A percentile compares a stretch with the other conserved stretches of the same genome.
phyloP scores from a whole-genome alignment of 2,888 invertebrate species.

The Macrophya annulata region DNA sequence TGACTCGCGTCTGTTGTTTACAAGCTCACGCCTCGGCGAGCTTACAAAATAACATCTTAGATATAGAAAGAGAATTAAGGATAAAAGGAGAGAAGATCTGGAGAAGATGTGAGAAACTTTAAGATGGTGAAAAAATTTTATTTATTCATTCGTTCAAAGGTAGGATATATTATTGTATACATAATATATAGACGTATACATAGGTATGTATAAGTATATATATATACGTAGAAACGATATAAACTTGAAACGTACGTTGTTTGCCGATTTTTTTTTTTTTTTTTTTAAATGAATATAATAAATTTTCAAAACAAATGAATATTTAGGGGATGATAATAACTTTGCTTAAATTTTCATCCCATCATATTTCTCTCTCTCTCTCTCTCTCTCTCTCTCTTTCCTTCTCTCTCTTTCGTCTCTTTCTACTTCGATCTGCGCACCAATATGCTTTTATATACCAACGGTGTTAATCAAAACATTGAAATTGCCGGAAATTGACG shows the following conservation, averaged over 20 bases:
- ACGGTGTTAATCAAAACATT: slow-evolving; percentile 37
- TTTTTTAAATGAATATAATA: background rate
- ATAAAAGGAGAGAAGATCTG: background rate
- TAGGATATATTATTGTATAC: too few relatives aligned
- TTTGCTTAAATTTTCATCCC: slow-evolving; percentile 2
- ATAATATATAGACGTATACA: background rate
- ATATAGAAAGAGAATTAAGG: background rate
- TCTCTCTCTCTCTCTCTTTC: background rate
- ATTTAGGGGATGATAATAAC: background rate
- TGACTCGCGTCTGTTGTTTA: slow-evolving; percentile 45
- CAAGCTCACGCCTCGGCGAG: slow-evolving; percentile 40
- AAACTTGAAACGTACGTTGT: slow-evolving; percentile 6
- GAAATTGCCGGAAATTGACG: slow-evolving; percentile 53
- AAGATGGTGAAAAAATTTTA: slow-evolving; percentile 4
- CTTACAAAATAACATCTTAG: slow-evolving; percentile 3
- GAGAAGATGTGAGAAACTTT: background rate
- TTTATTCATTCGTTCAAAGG: slow-evolving; percentile 12
- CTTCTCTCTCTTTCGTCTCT: background rate
- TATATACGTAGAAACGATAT: background rate
- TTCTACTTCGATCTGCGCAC: background rate
- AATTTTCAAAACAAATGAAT: background rate
- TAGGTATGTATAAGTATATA: background rate
- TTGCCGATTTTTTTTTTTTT: background rate
- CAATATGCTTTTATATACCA: slow-evolving; percentile 5
- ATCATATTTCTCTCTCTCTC: background rate